Conservation (phyloP, 2,797 vertebrate species). For the Cossypha caffra region DNA sequence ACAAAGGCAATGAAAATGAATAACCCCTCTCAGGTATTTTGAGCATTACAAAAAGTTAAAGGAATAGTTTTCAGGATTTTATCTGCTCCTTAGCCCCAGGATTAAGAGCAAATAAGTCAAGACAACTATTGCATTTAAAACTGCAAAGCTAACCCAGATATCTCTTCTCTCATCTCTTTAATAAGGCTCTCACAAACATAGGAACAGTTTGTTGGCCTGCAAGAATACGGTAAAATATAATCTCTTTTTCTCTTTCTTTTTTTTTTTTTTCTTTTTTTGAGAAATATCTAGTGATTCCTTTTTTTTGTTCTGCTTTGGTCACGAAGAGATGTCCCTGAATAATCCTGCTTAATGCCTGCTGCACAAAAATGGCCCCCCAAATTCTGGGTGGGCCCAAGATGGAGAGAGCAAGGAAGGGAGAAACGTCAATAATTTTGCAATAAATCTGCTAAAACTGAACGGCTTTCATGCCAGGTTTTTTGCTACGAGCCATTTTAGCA, state of each 20-base stretch:
- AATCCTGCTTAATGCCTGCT: background rate
- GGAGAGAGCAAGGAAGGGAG: background rate
- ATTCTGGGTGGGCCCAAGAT: background rate
- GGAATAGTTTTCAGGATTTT: constrained; percentile 59
- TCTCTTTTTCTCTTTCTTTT: no score
- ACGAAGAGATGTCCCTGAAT: background rate
- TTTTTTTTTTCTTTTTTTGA: background rate
- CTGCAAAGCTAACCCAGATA: background rate
- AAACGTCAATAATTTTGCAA: background rate
- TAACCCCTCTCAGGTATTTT: constrained; percentile 72
- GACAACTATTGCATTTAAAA: constrained; percentile 24
- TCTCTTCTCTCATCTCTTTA: background rate
- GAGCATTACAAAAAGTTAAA: constrained; percentile 52
- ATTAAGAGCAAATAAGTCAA: constrained; percentile 8
- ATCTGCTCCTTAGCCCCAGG: background rate
- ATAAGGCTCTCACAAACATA: background rate
- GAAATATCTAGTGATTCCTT: background rate
- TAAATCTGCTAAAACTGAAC: background rate
- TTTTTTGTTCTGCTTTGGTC: background rate
- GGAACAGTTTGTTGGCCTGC: background rate
- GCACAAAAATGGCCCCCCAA: background rate
- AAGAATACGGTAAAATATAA: background rate
- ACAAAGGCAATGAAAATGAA: constrained; percentile 82
- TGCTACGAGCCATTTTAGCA: background rate
- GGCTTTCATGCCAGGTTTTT: background rate